Base-by-base conservation (phyloP, 2,888 invertebrate species). In the Neoaliturus tenellus region DNA sequence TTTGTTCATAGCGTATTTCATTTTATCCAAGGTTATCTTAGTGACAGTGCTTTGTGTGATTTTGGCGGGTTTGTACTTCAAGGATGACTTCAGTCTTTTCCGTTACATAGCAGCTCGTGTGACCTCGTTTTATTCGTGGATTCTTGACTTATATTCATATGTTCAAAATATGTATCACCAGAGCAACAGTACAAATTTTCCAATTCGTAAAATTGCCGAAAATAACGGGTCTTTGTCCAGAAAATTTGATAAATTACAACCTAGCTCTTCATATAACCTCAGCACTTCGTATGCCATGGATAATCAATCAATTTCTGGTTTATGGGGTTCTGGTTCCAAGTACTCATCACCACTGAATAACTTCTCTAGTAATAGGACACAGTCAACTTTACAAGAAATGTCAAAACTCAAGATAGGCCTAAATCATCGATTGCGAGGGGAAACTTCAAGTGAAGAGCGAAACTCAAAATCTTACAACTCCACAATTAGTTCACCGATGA, bases 31-130 rank as follows among this genome's bases (percentile, higher is more conserved):
- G 35, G 20, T 78, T 33, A 1, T 78, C 23, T 33, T 78, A 33
- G 51, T 78, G 35, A 33, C 78, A 55, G 51, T 78, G 48, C 48
- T 82, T 8, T 71, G 82, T 71, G 48, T 48, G 2, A 71, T 44
- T 82, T 82, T 82, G 82, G 82, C 71, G 69, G 51, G 20, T 48
- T 55, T 71, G 41, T 71, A 41, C 33, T 35, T 82, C 67, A 71
- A 71, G 71, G 71, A 71, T 82, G 82, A 82, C 55, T 82, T 35
- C 51, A 23, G n/a, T 71, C 48, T 82, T 82, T 82, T 51, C 51
- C 82, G 71, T 71, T 71, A 82, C 44, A 39, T 82, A 44, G 71
- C 48, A 71, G 17, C 71, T 82, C 82, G 71, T 71, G 82, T 82
- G 82, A 51, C 82, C 82, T 82, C 44, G 35, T 67, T 82, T 35